phyloP scores from a whole-genome alignment of 2,888 invertebrate species.

The Sepioteuthis lessoniana region DNA sequence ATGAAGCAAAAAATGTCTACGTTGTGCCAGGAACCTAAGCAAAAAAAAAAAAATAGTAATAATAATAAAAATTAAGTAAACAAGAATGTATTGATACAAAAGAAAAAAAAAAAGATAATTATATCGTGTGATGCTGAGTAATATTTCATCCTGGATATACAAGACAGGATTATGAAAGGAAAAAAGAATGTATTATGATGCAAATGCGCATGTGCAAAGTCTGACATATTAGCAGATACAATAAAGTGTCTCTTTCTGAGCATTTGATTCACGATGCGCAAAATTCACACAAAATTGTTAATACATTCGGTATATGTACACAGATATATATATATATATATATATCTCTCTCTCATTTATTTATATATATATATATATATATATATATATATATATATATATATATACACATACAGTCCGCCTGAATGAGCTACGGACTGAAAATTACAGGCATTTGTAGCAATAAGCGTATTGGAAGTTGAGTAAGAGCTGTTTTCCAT shows the following conservation, averaged over 20 bases:
- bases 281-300: neutral
- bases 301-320: neutral
- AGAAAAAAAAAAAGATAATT: neutral
- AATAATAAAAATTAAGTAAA: too few species aligned
- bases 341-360: neutral
- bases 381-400: neutral
- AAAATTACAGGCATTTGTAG: too few species aligned
- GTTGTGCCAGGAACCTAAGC: neutral
- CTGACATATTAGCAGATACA: neutral
- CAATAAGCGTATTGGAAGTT: too few species aligned
- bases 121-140: neutral
- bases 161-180: neutral
- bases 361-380: too few species aligned
- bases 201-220: neutral
- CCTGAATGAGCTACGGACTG: neutral
- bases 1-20: neutral
- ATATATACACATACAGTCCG: neutral
- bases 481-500: too few species aligned
- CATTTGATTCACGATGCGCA: conserved; percentile 1
- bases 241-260: neutral
- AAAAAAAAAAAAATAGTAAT: neutral
- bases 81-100: too few species aligned
- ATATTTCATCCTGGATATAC: neutral
- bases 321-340: neutral
- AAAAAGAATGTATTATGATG: neutral